Conservation (phyloP, 2,797 vertebrate species). For the Huso huso region DNA sequence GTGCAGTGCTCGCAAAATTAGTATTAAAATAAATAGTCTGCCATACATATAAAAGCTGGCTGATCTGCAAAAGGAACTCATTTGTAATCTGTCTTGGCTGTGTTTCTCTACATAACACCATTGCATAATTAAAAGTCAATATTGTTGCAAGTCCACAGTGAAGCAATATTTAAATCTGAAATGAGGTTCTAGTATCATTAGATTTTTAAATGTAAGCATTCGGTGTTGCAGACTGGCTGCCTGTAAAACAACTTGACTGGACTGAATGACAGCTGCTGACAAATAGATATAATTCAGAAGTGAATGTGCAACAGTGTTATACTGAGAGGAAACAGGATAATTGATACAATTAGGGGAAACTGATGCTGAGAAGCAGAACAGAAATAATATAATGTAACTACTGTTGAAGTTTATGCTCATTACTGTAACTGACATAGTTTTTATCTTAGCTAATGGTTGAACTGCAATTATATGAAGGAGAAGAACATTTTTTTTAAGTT, state of each 20-base stretch:
- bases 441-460: too few species aligned
- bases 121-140: conserved; percentile 44
- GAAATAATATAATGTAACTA: conserved; percentile 31
- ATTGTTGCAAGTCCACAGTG: conserved; percentile 43
- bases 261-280: conserved; percentile 42
- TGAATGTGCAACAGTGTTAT: conserved; percentile 51
- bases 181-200: conserved; percentile 38
- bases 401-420: too few species aligned
- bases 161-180: conserved; percentile 58
- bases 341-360: conserved; percentile 56
- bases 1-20: not conserved
- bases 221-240: conserved; percentile 33
- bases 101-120: conserved; percentile 28
- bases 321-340: conserved; percentile 52
- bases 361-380: conserved; percentile 39
- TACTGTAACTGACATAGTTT: too few species aligned
- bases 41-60: not conserved
- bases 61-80: conserved; percentile 4
- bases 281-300: conserved; percentile 41
- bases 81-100: conserved; percentile 7
- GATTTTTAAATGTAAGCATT: conserved; percentile 46
- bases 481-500: conserved; percentile 23
- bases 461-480: conserved; percentile 39
- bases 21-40: conserved; percentile 8
- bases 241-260: conserved; percentile 18